Percentiles rank a stretch among this genome's conserved stretches.
These are phyloP conservation scores for Trogon surrucura DNA, from an alignment of 2,113 vertebrate species.

Conservation along the genomic window DNA sequence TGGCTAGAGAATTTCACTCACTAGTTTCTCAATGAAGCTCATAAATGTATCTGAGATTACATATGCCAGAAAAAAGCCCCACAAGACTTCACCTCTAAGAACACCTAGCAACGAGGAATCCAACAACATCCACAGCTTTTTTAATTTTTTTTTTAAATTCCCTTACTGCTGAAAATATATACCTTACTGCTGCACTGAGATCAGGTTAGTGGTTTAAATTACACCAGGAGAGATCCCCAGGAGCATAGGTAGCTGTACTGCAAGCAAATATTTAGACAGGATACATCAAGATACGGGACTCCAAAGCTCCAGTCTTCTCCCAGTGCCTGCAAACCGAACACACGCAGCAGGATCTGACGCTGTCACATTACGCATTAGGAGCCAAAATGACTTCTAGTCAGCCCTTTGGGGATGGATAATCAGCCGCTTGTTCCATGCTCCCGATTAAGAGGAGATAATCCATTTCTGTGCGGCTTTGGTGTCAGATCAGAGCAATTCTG, in stretches of 20 bases:
- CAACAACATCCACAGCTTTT: background rate
- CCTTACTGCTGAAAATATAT: background rate
- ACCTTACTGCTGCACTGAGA: background rate
- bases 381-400: background rate
- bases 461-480: conserved; percentile 3
- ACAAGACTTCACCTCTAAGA: background rate
- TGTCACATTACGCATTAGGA: background rate
- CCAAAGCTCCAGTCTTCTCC: background rate
- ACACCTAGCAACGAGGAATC: background rate
- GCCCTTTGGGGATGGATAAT: background rate
- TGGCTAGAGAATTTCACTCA: background rate
- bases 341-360: fast-evolving
- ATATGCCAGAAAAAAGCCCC: background rate
- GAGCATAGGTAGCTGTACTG: background rate
- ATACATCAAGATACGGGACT: background rate
- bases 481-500: conserved; percentile 55
- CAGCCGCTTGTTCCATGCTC: conserved; percentile 9
- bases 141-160: background rate
- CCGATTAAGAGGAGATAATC: conserved; percentile 56
- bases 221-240: background rate
- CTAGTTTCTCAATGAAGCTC: background rate
- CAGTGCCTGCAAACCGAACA: background rate
- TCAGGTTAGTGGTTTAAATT: background rate
- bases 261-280: conserved; percentile 16
- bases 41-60: background rate